Evolutionary conservation across 2,888 invertebrate species (phyloP).

Genomic region (Perizoma affinitatum): DNA sequence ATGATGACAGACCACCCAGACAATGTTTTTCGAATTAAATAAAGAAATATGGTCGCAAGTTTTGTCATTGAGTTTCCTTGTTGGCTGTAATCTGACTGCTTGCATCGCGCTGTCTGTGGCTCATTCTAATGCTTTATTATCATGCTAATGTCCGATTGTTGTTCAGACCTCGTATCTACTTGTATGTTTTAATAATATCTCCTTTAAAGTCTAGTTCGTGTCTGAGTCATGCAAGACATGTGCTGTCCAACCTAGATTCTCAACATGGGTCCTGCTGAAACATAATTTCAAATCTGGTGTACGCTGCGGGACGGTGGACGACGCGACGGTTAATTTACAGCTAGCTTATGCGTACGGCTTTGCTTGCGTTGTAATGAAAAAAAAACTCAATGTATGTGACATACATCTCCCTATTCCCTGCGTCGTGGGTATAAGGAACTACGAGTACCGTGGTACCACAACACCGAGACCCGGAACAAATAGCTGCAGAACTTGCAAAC

Average conservation of each 20-base stretch:
- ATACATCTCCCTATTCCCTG: no score
- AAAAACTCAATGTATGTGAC: no score
- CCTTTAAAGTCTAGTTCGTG: conserved; percentile 5
- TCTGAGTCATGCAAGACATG: conserved; percentile 24
- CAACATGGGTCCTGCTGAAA: conserved; percentile 4
- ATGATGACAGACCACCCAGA: conserved; percentile 1
- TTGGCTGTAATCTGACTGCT: conserved; percentile 15
- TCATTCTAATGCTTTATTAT: conserved; percentile 21
- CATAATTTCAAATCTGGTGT: conserved; percentile 1
- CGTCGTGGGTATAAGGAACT: no score
- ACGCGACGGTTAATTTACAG: no score
- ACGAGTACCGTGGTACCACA: no score
- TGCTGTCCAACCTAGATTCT: conserved; percentile 21
- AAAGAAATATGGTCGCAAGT: conserved; percentile 4
- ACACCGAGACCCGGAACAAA: no score
- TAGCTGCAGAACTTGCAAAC: no score
- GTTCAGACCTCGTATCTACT: conserved; percentile 5
- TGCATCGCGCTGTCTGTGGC: conserved; percentile 2
- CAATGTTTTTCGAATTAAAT: conserved; percentile 3
- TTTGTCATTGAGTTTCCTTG: conserved; percentile 17
- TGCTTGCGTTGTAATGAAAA: no score
- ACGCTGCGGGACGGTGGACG: no score
- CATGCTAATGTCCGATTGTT: conserved; percentile 35
- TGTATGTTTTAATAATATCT: conserved; percentile 14
- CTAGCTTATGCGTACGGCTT: no score